Evolutionary conservation across 2,113 vertebrate species (phyloP), one percentile per base, ranked within the genome.

Genomic region (Tichodroma muraria): DNA sequence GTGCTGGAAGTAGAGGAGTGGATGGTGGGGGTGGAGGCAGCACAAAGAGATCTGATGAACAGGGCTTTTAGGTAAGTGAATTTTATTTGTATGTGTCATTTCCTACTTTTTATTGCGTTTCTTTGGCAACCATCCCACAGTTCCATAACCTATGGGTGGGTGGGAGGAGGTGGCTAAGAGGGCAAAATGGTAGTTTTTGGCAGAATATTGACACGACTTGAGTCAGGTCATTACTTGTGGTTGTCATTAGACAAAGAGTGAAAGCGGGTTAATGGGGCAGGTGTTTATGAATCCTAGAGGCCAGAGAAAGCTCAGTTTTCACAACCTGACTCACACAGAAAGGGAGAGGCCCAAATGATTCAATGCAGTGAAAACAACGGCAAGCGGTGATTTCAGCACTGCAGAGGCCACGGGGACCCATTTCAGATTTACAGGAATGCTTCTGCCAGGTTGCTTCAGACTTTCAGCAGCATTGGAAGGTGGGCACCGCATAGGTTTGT

Each of bases 61-160:
- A 68, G 59, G 56, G 90, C 88, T 97, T 96, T 97, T 97, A 97
- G 87, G 88, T 92, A 96, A 95, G 91, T 87, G 94, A 95, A 82
- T 97, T 95, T 96, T 96, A 96, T 96, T 96, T 96, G 91, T 96
- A 56, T 88, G 88, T 95, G 95, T 95, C 68, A 96, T 95, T 96
- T 97, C 96, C 97, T 96, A 94, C 93, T 90, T 96, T 97, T 97
- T 97, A 97, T 95, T 95, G 89, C 93, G 71, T 86, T 85, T 95
- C 77, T 87, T 90, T 97, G 97, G 96, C 96, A 96, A 72, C n/a
- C 45, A 28, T 96, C 96, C 97, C 85, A 54, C 81, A 85, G 82
- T 82, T 96, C 96, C 94, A 97, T 96, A 97, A 96, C 82, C 70
- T 80, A 11, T 64, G 57, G 88, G 60, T 69, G 76, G 93, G 77